Percentiles rank a stretch among this genome's conserved stretches.
These are phyloP conservation scores for Parazoanthus darwini DNA, from an alignment of 92 coral and sea anemone genomes.

Conservation along the genomic window DNA sequence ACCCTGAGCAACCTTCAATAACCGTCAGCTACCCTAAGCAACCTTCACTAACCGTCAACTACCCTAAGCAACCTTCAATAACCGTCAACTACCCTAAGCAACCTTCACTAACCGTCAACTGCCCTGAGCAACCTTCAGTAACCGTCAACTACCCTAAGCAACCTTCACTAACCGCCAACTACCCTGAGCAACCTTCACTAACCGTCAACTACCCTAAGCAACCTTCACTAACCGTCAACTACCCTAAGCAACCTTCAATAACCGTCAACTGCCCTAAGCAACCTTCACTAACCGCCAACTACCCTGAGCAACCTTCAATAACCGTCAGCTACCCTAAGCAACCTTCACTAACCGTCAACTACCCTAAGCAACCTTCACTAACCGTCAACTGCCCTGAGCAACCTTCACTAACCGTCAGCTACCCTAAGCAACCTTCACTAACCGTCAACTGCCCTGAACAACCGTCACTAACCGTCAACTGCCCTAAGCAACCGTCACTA, in stretches of 20 bases:
- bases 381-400: background rate
- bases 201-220: background rate
- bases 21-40: too few species aligned
- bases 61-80: too few species aligned
- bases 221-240: background rate
- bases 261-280: background rate
- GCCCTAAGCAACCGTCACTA: background rate
- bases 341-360: background rate
- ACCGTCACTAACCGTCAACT: background rate
- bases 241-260: background rate
- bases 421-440: background rate
- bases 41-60: too few species aligned
- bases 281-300: background rate
- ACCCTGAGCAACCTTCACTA: background rate
- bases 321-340: background rate
- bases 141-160: background rate
- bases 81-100: too few species aligned
- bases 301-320: background rate
- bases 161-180: background rate
- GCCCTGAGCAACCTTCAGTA: too few species aligned
- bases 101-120: too few species aligned
- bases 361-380: background rate
- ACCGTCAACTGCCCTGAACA: background rate
- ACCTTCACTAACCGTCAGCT: background rate
- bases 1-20: too few species aligned